phyloP scores from a whole-genome alignment of 2,888 invertebrate species.

The Deroplatys truncata region DNA sequence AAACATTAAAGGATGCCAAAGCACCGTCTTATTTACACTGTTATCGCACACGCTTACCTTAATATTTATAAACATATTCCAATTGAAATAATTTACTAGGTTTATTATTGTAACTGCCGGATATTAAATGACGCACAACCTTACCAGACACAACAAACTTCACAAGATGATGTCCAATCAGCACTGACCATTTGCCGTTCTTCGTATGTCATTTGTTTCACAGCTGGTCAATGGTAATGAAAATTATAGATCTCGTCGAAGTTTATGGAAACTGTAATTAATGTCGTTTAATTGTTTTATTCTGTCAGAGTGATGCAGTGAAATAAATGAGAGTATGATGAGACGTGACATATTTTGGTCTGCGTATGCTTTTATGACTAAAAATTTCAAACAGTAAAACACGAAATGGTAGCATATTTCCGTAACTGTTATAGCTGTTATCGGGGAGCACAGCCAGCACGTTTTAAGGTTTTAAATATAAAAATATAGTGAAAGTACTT shows the following conservation, averaged over 20 bases:
- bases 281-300: too few relatives aligned
- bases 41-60: neutral
- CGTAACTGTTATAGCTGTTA: too few relatives aligned
- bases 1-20: neutral
- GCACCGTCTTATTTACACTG: neutral
- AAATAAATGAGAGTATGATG: too few relatives aligned
- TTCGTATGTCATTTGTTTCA: constrained; percentile 3
- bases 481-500: too few relatives aligned
- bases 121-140: constrained; percentile 18
- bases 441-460: too few relatives aligned
- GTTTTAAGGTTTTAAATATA: too few relatives aligned
- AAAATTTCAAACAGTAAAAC: too few relatives aligned
- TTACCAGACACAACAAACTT: constrained; percentile 8
- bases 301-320: too few relatives aligned
- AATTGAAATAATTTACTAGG: neutral
- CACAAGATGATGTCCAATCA: constrained; percentile 9
- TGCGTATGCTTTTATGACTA: too few relatives aligned
- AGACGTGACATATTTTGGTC: too few relatives aligned
- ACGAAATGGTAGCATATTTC: too few relatives aligned
- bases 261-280: too few relatives aligned
- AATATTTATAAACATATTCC: neutral
- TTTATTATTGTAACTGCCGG: neutral
- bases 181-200: neutral
- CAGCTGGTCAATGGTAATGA: neutral
- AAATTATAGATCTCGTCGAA: neutral